Evolutionary conservation across 64 coral and sea anemone genomes (phyloP), one percentile per base, ranked within the genome.

Genomic region (Acropora tenuis): DNA sequence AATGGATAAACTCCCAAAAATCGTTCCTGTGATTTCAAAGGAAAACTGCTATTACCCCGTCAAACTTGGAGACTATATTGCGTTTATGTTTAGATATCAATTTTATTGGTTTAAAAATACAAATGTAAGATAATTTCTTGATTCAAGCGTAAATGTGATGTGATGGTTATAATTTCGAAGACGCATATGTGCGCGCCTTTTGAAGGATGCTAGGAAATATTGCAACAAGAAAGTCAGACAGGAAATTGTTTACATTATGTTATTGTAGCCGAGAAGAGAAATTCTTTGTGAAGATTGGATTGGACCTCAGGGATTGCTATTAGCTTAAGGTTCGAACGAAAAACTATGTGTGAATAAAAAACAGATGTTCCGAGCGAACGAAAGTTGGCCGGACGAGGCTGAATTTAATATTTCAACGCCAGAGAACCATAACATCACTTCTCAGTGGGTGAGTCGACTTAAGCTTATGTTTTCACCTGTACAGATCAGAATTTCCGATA

Each of bases 351-450:
- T 4, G 65, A 85, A 48, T 85, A 7, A 11, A 49, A 85, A 85
- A 67, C 82, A 85, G 82, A 85, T 85, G 82, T 83, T 59, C 57
- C 13, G 41, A 6, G 15, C 44, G 82, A 85, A 49, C 46, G 61
- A 72, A 50, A 48, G 82, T 71, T 85, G 69, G 42, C 69, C 65
- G 43, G 42, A 85, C 65, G 43, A 48, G 82, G 49, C 20, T 72
- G 63, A 85, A 85, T 85, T 85, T 49, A 71, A 85, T 85, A 85
- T 85, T 85, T 85, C 65, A 71, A 71, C 65, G 65, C 11, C 63
- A 41, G 18, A 72, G 65, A 69, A 19, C 43, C 44, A 43, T 71
- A 85, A 85, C 82, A 85, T 49, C 65, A 85, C 8, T 72, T 69
- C 82, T 8, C 82, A 85, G 82, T 85, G 82, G 65, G 82, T 48